A percentile compares a stretch with the other conserved stretches of the same genome.
Conservation (phyloP, 2,797 vertebrate species). For the Apogon hyalosoma region DNA sequence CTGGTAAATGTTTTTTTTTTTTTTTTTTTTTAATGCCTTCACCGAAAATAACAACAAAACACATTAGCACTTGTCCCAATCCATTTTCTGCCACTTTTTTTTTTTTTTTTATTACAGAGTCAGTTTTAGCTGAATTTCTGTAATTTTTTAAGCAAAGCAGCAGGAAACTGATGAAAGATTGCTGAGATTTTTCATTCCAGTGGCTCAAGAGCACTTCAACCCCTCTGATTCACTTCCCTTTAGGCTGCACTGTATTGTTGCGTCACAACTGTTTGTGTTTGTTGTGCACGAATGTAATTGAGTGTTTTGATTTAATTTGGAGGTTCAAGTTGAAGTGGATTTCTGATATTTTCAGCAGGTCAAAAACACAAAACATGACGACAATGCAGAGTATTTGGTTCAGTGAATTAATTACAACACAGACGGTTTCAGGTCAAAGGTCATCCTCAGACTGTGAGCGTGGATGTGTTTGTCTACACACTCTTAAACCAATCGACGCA, state of each 20-base stretch:
- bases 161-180: conserved; percentile 41
- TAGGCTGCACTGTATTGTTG: conserved; percentile 23
- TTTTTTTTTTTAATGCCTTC: conserved; percentile 12
- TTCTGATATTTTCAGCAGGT: neutral
- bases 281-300: neutral
- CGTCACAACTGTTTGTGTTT: neutral
- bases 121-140: conserved; percentile 20
- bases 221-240: conserved; percentile 52
- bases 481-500: conserved; percentile 58
- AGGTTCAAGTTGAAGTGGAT: neutral
- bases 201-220: conserved; percentile 56
- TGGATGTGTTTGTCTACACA: conserved; percentile 35
- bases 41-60: conserved; percentile 15
- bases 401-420: conserved; percentile 43
- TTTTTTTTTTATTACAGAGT: conserved; percentile 26
- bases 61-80: conserved; percentile 2
- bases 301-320: neutral
- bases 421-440: conserved; percentile 8
- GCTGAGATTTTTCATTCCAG: conserved; percentile 20
- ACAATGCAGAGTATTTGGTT: conserved; percentile 33
- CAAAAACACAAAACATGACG: conserved; percentile 8
- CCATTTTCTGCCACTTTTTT: conserved; percentile 21
- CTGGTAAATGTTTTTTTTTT: conserved; percentile 5
- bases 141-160: conserved; percentile 20
- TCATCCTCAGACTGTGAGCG: conserved; percentile 20